Evolutionary conservation across 2,888 invertebrate genomes (phyloP), one percentile per base, ranked within the genome.

Genomic region (Venusia cambrica): DNA sequence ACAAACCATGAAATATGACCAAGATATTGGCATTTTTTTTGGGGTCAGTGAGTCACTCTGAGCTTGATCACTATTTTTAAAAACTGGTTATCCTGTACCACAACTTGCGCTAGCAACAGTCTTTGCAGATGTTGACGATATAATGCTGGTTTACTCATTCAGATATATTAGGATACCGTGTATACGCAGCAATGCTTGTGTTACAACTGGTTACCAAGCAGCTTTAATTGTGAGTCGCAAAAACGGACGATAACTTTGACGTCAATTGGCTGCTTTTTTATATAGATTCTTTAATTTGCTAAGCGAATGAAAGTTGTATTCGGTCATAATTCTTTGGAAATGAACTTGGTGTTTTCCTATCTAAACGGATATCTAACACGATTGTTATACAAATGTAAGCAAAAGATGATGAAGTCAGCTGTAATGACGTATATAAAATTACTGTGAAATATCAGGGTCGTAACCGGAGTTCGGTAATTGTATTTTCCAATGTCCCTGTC

Each of bases 231-330:
- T 4, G 20, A 4, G 16, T 5, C 12, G 27, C 19, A 10, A 22
- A 32, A 25, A 12, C 8, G n/a, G n/a, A n/a, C n/a, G n/a, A n/a
- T n/a, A 13, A 1, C 18, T 5, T 16, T 70, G 64, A 66, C 70
- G 65, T 66, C 59, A 62, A 45, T 29, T 30, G 55, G 60, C 56
- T 57, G 64, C 45, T 54, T 56, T 55, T 57, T 25, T 54, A 56
- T 56, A 48, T 52, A 54, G 58, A 63, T 61, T 17, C 57, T 55
- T 52, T 43, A 26, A 51, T 50, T 28, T 34, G 26, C 41, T 24
- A 18, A 7, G 10, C 10, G 33, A 39, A 36, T 45, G 34, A 42
- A 38, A 37, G 36, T 20, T 11, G 31, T 48, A n/a, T n/a, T n/a
- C 48, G 37, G 30, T 44, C 32, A 38, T 29, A 42, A 30, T 66